Percentiles rank a stretch among this genome's conserved stretches.
Evolutionary conservation across 2,888 invertebrate species (phyloP).

Genomic region (Drosophila meridiana): DNA sequence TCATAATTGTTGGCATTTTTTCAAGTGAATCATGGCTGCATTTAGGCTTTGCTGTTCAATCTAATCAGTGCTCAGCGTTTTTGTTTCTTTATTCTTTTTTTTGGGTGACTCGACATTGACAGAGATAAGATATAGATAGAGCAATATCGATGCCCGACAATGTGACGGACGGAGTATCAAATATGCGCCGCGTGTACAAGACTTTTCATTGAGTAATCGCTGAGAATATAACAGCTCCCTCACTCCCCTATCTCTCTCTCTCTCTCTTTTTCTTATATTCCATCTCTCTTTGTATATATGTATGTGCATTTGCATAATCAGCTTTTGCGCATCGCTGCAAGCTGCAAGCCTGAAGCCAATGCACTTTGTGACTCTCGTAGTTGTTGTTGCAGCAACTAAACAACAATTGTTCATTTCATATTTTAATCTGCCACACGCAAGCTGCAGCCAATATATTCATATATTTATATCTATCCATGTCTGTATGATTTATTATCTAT

Average conservation of each 20-base stretch:
- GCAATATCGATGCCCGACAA: not conserved
- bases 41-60: conserved; percentile 42
- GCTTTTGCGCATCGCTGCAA: conserved; percentile 52
- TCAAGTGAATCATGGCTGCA: conserved; percentile 60
- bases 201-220: conserved; percentile 41
- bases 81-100: conserved; percentile 7
- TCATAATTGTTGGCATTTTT: conserved; percentile 40
- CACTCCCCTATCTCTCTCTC: not conserved
- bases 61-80: conserved; percentile 49
- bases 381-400: conserved; percentile 38
- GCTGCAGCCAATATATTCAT: not conserved
- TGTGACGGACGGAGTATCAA: conserved; percentile 11
- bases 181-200: conserved; percentile 14
- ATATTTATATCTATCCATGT: conserved; percentile 2
- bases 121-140: conserved; percentile 63
- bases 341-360: conserved; percentile 47
- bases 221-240: conserved; percentile 5
- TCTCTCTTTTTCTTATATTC: not conserved
- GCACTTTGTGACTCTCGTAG: conserved; percentile 56
- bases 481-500: conserved; percentile 28
- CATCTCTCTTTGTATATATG: conserved; percentile 11
- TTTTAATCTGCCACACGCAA: conserved; percentile 27
- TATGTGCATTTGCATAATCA: conserved; percentile 42
- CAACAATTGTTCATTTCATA: conserved; percentile 21
- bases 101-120: conserved; percentile 52